Base-by-base conservation (phyloP, 2,113 vertebrate species). In the Pogona vitticeps region DNA sequence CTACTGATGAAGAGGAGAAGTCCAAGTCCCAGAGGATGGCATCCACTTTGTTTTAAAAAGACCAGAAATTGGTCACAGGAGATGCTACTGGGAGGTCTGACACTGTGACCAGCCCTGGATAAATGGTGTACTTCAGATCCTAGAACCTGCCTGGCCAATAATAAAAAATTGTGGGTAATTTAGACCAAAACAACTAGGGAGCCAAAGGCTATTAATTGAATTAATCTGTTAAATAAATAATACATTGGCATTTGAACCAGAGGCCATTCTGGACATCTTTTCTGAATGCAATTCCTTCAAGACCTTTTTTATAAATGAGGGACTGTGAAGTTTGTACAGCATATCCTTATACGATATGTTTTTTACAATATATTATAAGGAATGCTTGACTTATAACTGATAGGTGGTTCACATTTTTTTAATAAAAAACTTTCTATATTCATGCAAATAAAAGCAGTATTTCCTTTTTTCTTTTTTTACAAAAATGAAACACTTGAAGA, bases 381-480 rank as follows among this genome's bases (percentile, higher is more conserved):
- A 90, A 86, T 61, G 61, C 65, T 86, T 87, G 40, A 71, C 23
- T 85, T 56, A 77, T 71, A 91, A 85, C 91, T 92, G 88, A 78
- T 87, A 20, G 31, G 79, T 38, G 46, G 81, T 67, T 77, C 31
- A 26, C 71, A 59, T n/a, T n/a, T n/a, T n/a, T n/a, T n/a, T n/a
- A n/a, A n/a, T 56, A 79, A 79, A 52, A 88, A 90, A 76, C 10
- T 59, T 93, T 92, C 92, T 88, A 94, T 95, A 91, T 83, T 58
- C 78, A 91, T 80, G 85, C 88, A 93, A 83, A 90, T 61, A 94
- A 89, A 79, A 63, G n/a, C 80, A 91, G 65, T 14, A 38, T 80
- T 56, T 56, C 26, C 58, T 61, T 33, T 80, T 79, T 59, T 42
- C 33, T 31, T 67, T 73, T 89, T 92, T 91, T 94, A 73, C 58